Evolutionary conservation across 2,888 invertebrate genomes (phyloP).

Genomic region (Philopedon plagiatum): DNA sequence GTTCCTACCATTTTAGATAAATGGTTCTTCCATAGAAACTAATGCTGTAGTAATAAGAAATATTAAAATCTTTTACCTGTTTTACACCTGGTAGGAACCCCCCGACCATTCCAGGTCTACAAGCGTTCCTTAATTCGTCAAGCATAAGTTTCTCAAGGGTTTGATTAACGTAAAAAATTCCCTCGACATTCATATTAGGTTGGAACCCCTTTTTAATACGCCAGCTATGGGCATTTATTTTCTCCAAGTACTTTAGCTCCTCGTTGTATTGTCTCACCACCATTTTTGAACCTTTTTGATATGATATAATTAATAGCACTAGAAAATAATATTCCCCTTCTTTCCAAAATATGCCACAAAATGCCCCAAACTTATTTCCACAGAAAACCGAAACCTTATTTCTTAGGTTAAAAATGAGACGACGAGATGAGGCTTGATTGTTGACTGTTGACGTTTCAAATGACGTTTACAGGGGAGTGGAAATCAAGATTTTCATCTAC

Average conservation of each 20-base stretch:
- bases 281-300: constrained; percentile 74
- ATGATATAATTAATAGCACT: background rate
- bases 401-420: too few species aligned
- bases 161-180: constrained; percentile 95
- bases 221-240: constrained; percentile 88
- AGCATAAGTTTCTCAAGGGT: constrained; percentile 96
- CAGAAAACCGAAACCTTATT: too few species aligned
- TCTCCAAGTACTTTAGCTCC: constrained; percentile 93
- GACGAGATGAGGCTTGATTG: too few species aligned
- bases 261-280: constrained; percentile 93
- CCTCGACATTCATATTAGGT: constrained; percentile 99
- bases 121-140: constrained; percentile 93
- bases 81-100: constrained; percentile 99
- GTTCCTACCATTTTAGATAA: background rate
- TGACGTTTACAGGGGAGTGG: too few species aligned
- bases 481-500: too few species aligned
- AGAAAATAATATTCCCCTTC: background rate
- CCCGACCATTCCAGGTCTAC: constrained; percentile 90
- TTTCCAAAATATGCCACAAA: too few species aligned
- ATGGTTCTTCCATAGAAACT: background rate
- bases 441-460: too few species aligned
- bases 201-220: constrained; percentile 98
- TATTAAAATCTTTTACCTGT: constrained; percentile 71
- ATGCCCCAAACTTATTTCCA: too few species aligned
- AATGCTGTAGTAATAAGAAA: background rate